phyloP scores from a whole-genome alignment of 2,797 vertebrate species.

The Danio tinwini region DNA sequence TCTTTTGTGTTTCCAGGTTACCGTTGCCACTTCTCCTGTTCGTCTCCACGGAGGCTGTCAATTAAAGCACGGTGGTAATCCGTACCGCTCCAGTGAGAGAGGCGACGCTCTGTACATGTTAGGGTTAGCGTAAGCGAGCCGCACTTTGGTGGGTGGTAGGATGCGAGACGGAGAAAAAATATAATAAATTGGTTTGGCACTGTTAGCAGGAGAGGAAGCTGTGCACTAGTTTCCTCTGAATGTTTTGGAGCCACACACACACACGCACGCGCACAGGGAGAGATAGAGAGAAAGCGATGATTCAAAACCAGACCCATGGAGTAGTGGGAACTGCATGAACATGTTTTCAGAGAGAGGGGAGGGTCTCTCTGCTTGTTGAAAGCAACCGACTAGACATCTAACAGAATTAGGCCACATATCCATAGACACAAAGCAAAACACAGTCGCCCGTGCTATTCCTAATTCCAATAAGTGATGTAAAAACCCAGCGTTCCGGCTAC shows the following conservation, averaged over 20 bases:
- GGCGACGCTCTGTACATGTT: slow-evolving; percentile 36
- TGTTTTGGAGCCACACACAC: slow-evolving; percentile 46
- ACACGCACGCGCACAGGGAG: slow-evolving; percentile 30
- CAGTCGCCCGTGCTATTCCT: background rate
- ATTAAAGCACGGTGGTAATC: slow-evolving; percentile 59
- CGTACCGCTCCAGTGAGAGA: slow-evolving; percentile 48
- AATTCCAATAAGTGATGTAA: slow-evolving; percentile 12
- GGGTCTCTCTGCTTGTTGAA: slow-evolving; percentile 26
- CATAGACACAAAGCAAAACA: slow-evolving; percentile 28
- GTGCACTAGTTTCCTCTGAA: slow-evolving; percentile 68
- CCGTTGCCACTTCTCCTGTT: slow-evolving; percentile 50
- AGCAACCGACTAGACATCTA: slow-evolving; percentile 41
- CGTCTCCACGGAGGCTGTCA: slow-evolving; percentile 62
- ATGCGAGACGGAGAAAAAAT: slow-evolving; percentile 42
- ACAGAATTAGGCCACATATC: slow-evolving; percentile 49
- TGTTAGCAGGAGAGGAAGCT: slow-evolving; percentile 69
- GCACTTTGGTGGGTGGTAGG: slow-evolving; percentile 39
- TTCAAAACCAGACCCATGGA: slow-evolving; percentile 13
- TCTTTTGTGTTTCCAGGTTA: slow-evolving; percentile 62
- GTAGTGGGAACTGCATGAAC: slow-evolving; percentile 3
- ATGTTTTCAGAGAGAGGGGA: slow-evolving; percentile 28
- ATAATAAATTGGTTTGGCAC: slow-evolving; percentile 72
- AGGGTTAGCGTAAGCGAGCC: slow-evolving; percentile 39
- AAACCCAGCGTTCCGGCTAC: background rate
- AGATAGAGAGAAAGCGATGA: slow-evolving; percentile 11